phyloP scores from a whole-genome alignment of 23 tunicate species.

The Trididemnum clinides region DNA sequence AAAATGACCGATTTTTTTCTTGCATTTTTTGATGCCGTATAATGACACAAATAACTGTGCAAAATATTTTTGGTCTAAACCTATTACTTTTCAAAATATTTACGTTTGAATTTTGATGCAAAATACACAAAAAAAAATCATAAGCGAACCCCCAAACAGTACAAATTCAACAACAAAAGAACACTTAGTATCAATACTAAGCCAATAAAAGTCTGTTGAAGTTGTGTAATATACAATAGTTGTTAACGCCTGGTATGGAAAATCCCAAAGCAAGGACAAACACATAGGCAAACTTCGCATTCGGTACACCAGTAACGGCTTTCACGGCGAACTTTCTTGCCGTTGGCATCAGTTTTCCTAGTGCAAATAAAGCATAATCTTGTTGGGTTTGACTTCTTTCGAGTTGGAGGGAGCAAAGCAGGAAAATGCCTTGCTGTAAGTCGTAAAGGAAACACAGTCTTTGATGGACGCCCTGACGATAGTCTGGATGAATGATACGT shows the following conservation, averaged over 20 bases:
- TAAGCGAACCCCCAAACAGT: background rate
- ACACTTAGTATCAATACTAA: background rate
- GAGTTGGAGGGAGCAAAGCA: background rate
- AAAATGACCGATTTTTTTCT: too few relatives aligned
- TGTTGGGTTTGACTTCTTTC: conserved; percentile 10
- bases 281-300: conserved; percentile 24
- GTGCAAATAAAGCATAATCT: conserved; percentile 1
- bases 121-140: background rate
- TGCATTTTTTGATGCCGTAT: too few relatives aligned
- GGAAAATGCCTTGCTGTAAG: conserved; percentile 30
- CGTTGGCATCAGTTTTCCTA: conserved; percentile 4
- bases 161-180: too few relatives aligned
- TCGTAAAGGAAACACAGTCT: background rate
- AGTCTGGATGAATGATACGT: conserved; percentile 10
- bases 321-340: background rate
- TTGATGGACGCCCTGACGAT: background rate
- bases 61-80: conserved; percentile 8
- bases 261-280: conserved; percentile 15
- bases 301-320: conserved; percentile 6
- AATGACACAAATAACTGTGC: too few relatives aligned
- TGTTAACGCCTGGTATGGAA: background rate
- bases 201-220: background rate
- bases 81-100: background rate
- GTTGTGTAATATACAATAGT: background rate
- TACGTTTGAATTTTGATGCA: too few relatives aligned